Evolutionary conservation across 2,113 vertebrate genomes (phyloP).

Genomic region (Mormyrus iriodes): DNA sequence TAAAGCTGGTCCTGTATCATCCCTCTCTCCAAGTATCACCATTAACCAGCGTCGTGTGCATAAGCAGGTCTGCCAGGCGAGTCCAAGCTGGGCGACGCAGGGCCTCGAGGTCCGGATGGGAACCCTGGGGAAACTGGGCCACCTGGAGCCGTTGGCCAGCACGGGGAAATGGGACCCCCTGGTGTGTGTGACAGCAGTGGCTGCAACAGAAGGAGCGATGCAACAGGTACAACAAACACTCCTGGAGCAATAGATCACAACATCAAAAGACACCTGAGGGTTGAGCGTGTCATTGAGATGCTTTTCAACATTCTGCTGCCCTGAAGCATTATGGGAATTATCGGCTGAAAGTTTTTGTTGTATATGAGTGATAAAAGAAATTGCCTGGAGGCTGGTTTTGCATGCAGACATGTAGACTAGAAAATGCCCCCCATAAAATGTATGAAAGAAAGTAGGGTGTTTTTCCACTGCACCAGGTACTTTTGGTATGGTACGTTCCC

Average conservation of each 20-base stretch:
- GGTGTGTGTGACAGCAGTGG: conserved; percentile 71
- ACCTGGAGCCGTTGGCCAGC: conserved; percentile 58
- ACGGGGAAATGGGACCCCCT: conserved; percentile 64
- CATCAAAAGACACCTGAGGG: not conserved
- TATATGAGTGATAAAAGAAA: no score
- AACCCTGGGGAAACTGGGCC: conserved; percentile 56
- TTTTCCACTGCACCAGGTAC: not conserved
- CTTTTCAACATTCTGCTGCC: not conserved
- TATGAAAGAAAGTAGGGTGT: not conserved
- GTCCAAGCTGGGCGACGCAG: conserved; percentile 59
- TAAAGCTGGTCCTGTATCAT: not conserved
- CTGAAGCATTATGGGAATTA: not conserved
- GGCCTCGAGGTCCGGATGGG: conserved; percentile 64
- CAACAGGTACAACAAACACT: conserved; percentile 39
- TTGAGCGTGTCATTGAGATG: not conserved
- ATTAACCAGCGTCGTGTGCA: conserved; percentile 1
- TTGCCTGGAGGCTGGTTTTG: not conserved
- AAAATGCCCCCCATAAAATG: not conserved
- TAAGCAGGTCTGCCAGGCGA: conserved; percentile 67
- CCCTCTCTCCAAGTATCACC: not conserved
- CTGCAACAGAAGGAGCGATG: conserved; percentile 49
- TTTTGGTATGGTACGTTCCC: not conserved
- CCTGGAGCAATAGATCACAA: not conserved
- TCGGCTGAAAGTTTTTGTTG: no score
- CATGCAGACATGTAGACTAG: not conserved